Conservation (phyloP, 2,888 invertebrate genomes). For the Tineola bisselliella region DNA sequence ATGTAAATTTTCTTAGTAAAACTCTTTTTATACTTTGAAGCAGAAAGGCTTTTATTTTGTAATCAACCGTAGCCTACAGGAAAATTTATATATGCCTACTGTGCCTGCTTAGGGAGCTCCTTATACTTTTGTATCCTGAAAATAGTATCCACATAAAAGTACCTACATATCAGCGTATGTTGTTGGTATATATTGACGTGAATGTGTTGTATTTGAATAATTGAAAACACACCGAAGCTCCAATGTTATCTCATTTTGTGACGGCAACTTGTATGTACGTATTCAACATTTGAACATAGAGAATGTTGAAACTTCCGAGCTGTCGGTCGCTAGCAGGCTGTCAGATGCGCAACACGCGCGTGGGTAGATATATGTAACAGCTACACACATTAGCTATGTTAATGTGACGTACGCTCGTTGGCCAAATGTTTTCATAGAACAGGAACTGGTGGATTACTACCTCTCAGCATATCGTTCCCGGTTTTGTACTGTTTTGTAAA, state of each 20-base stretch:
- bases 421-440: constrained; percentile 32
- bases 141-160: background rate
- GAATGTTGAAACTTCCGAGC: background rate
- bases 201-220: background rate
- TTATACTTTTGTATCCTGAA: background rate
- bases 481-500: background rate
- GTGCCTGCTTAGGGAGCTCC: background rate
- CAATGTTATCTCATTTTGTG: background rate
- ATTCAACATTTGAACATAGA: constrained; percentile 5
- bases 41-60: constrained; percentile 14
- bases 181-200: background rate
- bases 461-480: background rate
- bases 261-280: constrained; percentile 1
- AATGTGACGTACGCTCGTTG: constrained; percentile 37
- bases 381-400: constrained; percentile 18
- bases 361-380: background rate
- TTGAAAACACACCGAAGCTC: background rate
- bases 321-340: background rate
- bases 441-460: background rate
- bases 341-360: background rate
- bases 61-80: constrained; percentile 9
- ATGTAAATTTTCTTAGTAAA: constrained; percentile 20
- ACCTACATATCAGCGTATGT: background rate
- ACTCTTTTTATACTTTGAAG: constrained; percentile 13
- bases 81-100: background rate